Evolutionary conservation across 2,797 vertebrate species (phyloP).

Genomic region (Diplodus puntazzo): DNA sequence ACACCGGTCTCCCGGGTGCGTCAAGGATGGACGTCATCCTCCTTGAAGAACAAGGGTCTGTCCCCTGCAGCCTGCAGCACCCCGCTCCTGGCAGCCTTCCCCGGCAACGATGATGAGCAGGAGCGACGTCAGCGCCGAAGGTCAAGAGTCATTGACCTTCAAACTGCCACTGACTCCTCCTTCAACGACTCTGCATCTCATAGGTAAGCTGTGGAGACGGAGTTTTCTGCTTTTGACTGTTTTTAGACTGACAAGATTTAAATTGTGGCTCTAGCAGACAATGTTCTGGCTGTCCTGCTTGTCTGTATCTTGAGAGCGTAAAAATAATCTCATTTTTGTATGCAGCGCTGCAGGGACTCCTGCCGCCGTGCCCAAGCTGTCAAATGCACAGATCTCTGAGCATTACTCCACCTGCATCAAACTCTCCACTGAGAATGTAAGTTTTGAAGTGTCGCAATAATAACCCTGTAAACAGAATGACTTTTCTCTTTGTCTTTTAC

Average conservation of each 20-base stretch:
- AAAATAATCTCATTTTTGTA: conserved; percentile 31
- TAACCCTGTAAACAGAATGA: background rate
- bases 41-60: conserved; percentile 72
- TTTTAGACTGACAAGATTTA: background rate
- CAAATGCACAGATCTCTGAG: conserved; percentile 92
- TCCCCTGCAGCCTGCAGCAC: conserved; percentile 84
- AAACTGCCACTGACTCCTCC: conserved; percentile 78
- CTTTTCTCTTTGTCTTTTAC: background rate
- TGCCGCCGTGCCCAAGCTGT: conserved; percentile 87
- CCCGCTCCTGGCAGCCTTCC: conserved; percentile 86
- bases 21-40: conserved; percentile 73
- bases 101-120: conserved; percentile 92
- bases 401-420: conserved; percentile 98
- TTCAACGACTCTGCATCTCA: conserved; percentile 82
- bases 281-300: background rate
- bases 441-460: conserved; percentile 45
- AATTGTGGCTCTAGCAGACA: background rate
- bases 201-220: conserved; percentile 65
- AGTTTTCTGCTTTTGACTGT: background rate
- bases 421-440: conserved; percentile 95
- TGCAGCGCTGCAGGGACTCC: conserved; percentile 84
- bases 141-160: conserved; percentile 89
- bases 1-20: conserved; percentile 79
- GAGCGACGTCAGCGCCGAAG: conserved; percentile 91
- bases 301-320: background rate